Base-by-base conservation (phyloP, 2,797 vertebrate genomes). In the Jordanella pulchra region DNA sequence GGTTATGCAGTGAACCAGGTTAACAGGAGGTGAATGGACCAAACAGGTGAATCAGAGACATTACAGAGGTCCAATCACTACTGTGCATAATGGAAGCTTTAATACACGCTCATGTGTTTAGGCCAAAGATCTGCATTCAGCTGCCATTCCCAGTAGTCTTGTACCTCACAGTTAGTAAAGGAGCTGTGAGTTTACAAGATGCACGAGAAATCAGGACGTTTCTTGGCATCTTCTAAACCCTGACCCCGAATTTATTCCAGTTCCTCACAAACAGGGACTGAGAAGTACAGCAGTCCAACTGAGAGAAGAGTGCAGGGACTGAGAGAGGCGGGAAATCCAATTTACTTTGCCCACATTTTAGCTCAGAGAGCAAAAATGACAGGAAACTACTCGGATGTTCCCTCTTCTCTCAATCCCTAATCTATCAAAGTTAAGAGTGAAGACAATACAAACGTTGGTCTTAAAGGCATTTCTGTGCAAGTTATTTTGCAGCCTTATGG, bases 401-500 rank as follows among this genome's bases (percentile, higher is more conserved):
- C 95, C 94, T 87, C 80, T 86, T 95, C 96, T 96, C 96, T 96
- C 95, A 95, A 94, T 97, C 96, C 96, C 96, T 94, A 96, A 94
- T 94, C 94, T 95, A 89, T 70, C 72, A 84, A 92, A 93, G 91
- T 92, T 93, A 94, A 94, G 74, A 88, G 84, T 83, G 86, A 94
- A 94, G 94, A 90, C 85, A 79, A 90, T 95, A 95, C 94, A 92
- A 93, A 94, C 79, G 89, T 89, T 95, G 87, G 95, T 97, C 95
- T 96, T 94, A 88, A 94, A 96, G 97, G 96, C 96, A 95, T 96
- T 96, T 39, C 94, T 95, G 97, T 97, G 96, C 96, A 89, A 93
- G 92, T 95, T 96, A 96, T 94, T 96, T 96, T 98, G 97, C 98
- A 99, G 97, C 97, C 98, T 99, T 99, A 99, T 99, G 98, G 97